Evolutionary conservation across 2,888 invertebrate species (phyloP), one percentile per base, ranked within the genome.

Genomic region (Ormyrus nitidulus): DNA sequence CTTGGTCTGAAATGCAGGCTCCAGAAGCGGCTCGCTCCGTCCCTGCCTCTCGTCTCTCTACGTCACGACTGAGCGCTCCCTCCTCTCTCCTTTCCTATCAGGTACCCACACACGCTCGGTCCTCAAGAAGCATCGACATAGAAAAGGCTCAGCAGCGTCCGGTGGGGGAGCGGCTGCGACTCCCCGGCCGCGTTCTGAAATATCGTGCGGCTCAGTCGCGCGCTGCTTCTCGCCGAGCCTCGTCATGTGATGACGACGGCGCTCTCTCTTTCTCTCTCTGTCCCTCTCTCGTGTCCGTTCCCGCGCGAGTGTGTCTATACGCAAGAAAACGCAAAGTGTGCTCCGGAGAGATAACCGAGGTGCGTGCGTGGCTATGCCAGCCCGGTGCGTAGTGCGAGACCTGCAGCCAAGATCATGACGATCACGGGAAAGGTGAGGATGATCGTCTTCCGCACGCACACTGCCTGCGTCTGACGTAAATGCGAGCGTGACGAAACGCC

Each of bases 381-480:
- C 34, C 34, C 34, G 34, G 34, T 34, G 34, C 34, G 34, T 0
- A 34, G 34, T 34, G 19, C 54, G 53, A 10, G 49, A n/a, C 5
- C 19, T 1, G 53, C 48, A 48, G 7, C 48, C 7, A 34, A 34
- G 34, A 59, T 59, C 13, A 81, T 81, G 81, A 81, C 81, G 10
- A 81, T 81, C 65, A 59, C 69, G 54, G 77, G 81, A 48, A 81
- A 81, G 81, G 81, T 81, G 59, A 77, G 77, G 6, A 1, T 4
- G 34, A 58, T 58, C 7, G 13, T 58, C 7, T 9, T 51, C 51
- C 51, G 6, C 51, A 10, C 10, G 10, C 10, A 34, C 34, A 34
- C 4, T 4, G 34, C 34, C 34, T 34, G 34, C 13, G 68, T 13
- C 59, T 75, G 75, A 75, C 75, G 75, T 75, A 75, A 75, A 75